Evolutionary conservation across 2,113 vertebrate genomes (phyloP), one percentile per base, ranked within the genome.

Genomic region (Eubucco bourcierii): DNA sequence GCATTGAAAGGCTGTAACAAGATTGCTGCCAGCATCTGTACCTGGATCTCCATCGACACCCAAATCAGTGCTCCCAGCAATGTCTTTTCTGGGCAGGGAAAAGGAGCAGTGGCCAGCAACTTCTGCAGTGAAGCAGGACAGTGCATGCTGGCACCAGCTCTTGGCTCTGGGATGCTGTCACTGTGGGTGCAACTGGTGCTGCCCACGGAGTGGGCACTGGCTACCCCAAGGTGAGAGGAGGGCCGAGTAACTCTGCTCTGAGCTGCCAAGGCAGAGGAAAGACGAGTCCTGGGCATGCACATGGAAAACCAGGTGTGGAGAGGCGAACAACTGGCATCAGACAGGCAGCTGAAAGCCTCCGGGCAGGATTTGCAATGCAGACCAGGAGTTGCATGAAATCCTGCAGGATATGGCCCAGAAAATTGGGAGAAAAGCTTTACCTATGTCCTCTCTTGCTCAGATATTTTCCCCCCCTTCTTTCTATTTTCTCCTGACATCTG

Each of bases 191-290:
- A 2, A 15, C 56, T 4, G 1, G 7, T 29, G 61, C 60, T 82
- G 59, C 77, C 83, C 7, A 31, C 59, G 39, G 56, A 29, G 18
- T 44, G 21, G 10, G n/a, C 1, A 4, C 74, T 63, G 80, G 60
- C 29, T 17, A 4, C 27, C 64, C 67, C 4, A 33, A 74, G 12
- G 34, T 1, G 2, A 65, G 59, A 19, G 47, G 25, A 46, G 31
- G 46, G 44, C 4, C 0, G 0, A 28, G 6, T 20, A 20, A n/a
- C 18, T 81, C 75, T 2, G 2, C 6, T 81, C 6, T 1, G 2
- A 82, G 55, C 15, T 83, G 80, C 16, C 27, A 19, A 8, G 73
- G 20, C 1, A 4, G 74, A 61, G 78, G 27, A 16, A 27, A 44
- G 27, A 7, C 4, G 5, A 8, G 37, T 84, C 33, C 58, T 4